phyloP scores from a whole-genome alignment of 1,140 invertebrate genomes.

The Drosophila ambigua region DNA sequence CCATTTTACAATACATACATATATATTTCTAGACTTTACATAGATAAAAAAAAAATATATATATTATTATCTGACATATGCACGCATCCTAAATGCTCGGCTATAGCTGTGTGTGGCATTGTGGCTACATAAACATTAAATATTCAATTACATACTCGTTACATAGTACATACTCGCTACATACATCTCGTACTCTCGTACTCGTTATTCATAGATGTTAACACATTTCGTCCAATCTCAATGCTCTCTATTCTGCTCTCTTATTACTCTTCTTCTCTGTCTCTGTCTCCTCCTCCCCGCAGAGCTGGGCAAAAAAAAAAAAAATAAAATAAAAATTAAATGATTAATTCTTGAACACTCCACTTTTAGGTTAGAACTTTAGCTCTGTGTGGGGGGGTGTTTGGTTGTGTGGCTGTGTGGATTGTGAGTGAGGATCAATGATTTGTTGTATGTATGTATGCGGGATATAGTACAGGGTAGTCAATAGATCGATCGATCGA shows the following conservation, averaged over 20 bases:
- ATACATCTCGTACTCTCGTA: slow-evolving; percentile 6
- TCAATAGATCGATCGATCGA: slow-evolving; percentile 24
- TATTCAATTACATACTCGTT: slow-evolving; percentile 11
- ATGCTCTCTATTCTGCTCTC: slow-evolving; percentile 8
- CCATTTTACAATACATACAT: slow-evolving; percentile 7
- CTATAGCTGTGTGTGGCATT: slow-evolving; percentile 58
- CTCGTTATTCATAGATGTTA: slow-evolving; percentile 3
- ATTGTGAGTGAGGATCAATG: not conserved
- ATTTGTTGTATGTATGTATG: slow-evolving; percentile 13
- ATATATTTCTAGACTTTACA: slow-evolving; percentile 38
- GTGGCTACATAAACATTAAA: slow-evolving; percentile 52
- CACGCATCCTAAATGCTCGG: slow-evolving; percentile 39
- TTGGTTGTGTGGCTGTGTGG: slow-evolving; percentile 11
- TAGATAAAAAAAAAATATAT: slow-evolving; percentile 43
- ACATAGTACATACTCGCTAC: slow-evolving; percentile 10
- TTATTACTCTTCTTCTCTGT: slow-evolving; percentile 11
- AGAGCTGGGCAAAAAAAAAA: slow-evolving; percentile 3
- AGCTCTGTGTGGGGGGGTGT: slow-evolving; percentile 24
- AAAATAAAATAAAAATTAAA: slow-evolving; percentile 13
- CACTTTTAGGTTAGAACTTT: slow-evolving; percentile 12
- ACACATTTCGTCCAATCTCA: slow-evolving; percentile 10
- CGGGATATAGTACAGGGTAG: slow-evolving; percentile 43
- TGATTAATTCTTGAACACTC: not conserved
- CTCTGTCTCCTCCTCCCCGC: not conserved
- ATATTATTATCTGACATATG: slow-evolving; percentile 50